Evolutionary conservation across 1,140 invertebrate species (phyloP), one percentile per base, ranked within the genome.

Genomic region (Drosophila subpulchrella): DNA sequence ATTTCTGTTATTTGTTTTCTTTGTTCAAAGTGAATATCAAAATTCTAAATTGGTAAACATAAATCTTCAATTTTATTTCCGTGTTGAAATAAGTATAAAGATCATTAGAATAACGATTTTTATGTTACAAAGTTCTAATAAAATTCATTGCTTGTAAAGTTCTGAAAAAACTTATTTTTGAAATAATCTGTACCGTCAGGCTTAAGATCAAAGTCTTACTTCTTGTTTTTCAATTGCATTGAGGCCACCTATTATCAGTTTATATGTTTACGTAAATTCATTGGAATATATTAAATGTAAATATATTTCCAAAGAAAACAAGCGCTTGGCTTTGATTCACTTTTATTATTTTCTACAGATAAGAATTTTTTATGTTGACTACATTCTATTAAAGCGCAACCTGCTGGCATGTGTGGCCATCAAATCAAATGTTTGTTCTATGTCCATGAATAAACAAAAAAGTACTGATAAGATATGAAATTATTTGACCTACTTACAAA

Each of bases 401-500:
- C 72, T 81, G 77, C 65, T 71, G 72, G 58, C 38, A 62, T 80
- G 54, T 51, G 46, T 30, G 62, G 59, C 73, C 65, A 48, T 38
- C 47, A 51, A 79, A 68, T 66, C 46, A 54, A 78, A 68, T 66
- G 61, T 50, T 78, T 61, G 38, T 44, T 48, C 30, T 53, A 30
- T 60, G 54, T 32, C 51, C 41, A 20, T 48, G 41, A 56, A 41
- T 38, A 66, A 86, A 66, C 24, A 48, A 38, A 15, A n/a, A 34
- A 30, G 15, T 6, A 39, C 42, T 55, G 82, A 86, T 86, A 86
- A 86, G 82, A 83, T 88, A 74, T 24, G 62, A 44, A 30, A 48
- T 13, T 59, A 6, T 58, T 50, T 86, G 84, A 86, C 82, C 82
- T 70, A 86, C 62, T 76, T 89, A 72, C 56, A 48, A 70, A 59